These are phyloP conservation scores for Helogale parvula DNA, from an alignment of 2,113 vertebrate species.

Conservation along the genomic window DNA sequence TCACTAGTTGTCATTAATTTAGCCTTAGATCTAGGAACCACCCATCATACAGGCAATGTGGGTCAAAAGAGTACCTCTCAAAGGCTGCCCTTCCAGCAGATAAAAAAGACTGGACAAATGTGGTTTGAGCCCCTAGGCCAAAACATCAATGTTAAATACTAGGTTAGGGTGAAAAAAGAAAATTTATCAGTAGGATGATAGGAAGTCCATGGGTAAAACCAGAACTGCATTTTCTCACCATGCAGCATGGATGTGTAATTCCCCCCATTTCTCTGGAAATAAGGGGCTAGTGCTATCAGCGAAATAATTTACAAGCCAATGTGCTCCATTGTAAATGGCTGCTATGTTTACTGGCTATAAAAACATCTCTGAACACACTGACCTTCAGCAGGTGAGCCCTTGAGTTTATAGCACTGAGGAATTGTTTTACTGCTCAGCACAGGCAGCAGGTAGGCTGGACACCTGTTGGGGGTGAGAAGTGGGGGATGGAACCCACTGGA, in stretches of 20 bases:
- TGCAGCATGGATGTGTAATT: background rate
- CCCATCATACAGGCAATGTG: background rate
- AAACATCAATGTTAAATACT: background rate
- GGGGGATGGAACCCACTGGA: background rate
- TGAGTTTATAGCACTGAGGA: conserved; percentile 70
- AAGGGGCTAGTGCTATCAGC: conserved; percentile 43
- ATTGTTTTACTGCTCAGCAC: conserved; percentile 73
- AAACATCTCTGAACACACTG: conserved; percentile 71
- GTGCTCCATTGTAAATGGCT: conserved; percentile 31
- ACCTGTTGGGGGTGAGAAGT: conserved; percentile 58
- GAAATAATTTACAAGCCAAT: conserved; percentile 68
- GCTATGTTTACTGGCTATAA: conserved; percentile 73
- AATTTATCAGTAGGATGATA: conserved; percentile 36
- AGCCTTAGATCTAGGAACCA: background rate
- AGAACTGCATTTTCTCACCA: conserved; percentile 66
- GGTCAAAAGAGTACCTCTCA: background rate
- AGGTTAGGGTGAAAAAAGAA: background rate
- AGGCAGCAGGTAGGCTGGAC: background rate
- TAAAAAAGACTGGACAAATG: background rate
- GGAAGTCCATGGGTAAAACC: conserved; percentile 35
- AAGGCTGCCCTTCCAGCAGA: background rate
- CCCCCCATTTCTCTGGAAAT: conserved; percentile 37
- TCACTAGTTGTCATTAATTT: background rate
- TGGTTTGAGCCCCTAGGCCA: background rate
- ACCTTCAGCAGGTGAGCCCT: conserved; percentile 76